A percentile compares a stretch with the other conserved stretches of the same genome.
Evolutionary conservation across 2,113 vertebrate genomes (phyloP).

Genomic region (Ascaphus truei): DNA sequence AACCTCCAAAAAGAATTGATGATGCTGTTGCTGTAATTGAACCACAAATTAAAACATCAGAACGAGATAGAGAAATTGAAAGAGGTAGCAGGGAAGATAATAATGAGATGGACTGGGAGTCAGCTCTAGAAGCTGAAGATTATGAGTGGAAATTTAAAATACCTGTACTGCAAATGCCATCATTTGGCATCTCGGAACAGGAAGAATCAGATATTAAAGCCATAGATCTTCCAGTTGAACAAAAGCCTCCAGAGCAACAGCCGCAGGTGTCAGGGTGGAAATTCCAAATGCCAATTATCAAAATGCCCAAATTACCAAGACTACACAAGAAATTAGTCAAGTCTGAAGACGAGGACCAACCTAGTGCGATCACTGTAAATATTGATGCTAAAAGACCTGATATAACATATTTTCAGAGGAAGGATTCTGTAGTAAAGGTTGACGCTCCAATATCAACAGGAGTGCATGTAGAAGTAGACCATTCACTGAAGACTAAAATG

Average conservation of each 20-base stretch:
- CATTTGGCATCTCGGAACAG: constrained; percentile 27
- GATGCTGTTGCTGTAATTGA: not conserved
- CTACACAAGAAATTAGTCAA: not conserved
- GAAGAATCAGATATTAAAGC: not conserved
- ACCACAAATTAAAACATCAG: not conserved
- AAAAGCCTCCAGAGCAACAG: constrained; percentile 35
- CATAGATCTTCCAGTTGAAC: not conserved
- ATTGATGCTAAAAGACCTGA: not conserved
- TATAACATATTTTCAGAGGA: not conserved
- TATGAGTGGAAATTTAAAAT: constrained; percentile 28
- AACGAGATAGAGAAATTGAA: not conserved
- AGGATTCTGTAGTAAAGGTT: not conserved
- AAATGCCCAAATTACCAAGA: constrained; percentile 16
- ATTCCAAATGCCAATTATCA: constrained; percentile 16
- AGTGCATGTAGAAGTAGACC: not conserved
- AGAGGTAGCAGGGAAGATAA: not conserved
- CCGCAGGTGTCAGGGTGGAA: constrained; percentile 22
- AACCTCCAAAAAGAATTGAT: not conserved
- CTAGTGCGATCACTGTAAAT: not conserved
- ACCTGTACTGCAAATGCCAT: constrained; percentile 23
- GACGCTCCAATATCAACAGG: not conserved
- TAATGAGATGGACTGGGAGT: not conserved
- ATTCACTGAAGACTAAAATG: not conserved
- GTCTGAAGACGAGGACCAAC: not conserved
- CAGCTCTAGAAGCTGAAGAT: not conserved